phyloP scores from a whole-genome alignment of 2,888 invertebrate species.

The Himalopsyche japonica region DNA sequence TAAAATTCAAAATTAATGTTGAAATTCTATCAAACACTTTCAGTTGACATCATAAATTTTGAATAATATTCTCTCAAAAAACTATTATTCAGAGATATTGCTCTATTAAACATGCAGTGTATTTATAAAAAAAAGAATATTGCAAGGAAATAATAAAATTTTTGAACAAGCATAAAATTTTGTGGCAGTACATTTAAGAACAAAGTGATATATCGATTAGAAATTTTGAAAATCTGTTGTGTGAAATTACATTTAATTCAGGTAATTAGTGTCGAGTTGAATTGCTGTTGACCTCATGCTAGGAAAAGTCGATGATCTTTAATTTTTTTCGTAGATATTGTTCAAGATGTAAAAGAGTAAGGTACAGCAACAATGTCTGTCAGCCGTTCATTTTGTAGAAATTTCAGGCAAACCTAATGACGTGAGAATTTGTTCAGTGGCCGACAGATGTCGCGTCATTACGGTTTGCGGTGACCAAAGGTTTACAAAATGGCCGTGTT shows the following conservation, averaged over 20 bases:
- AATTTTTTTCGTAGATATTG: neutral
- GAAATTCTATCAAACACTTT: too few species aligned
- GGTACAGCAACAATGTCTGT: neutral
- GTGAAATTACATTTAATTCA: neutral
- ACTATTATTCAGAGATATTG: too few species aligned
- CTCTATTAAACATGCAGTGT: too few species aligned
- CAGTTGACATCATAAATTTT: too few species aligned
- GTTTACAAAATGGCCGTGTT: neutral
- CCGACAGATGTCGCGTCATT: neutral
- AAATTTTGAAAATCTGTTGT: too few species aligned
- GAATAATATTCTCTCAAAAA: too few species aligned
- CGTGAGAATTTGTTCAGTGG: neutral
- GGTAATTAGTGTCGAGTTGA: neutral
- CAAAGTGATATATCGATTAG: too few species aligned
- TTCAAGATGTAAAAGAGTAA: neutral
- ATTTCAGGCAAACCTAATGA: neutral
- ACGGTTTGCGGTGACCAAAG: neutral
- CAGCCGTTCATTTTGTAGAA: neutral
- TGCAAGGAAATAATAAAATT: too few species aligned
- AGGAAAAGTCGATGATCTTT: neutral
- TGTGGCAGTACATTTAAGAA: too few species aligned
- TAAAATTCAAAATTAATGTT: too few species aligned
- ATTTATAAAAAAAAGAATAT: too few species aligned
- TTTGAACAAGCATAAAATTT: too few species aligned
- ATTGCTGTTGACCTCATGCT: neutral